phyloP scores from a whole-genome alignment of 2,113 vertebrate species.

The Vimba vimba region DNA sequence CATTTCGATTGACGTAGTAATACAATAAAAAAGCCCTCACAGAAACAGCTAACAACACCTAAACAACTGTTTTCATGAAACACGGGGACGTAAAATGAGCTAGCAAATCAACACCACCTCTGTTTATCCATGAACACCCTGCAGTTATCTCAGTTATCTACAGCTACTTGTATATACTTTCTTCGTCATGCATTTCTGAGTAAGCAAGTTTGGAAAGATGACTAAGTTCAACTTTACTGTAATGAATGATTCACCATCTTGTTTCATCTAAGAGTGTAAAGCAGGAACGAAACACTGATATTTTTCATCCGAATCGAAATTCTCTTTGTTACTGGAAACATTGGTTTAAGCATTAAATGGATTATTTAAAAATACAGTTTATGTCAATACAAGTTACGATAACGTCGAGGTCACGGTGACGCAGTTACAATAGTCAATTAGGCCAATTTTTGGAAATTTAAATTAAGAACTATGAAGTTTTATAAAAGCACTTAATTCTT shows the following conservation, averaged over 20 bases:
- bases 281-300: background rate
- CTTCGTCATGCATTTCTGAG: slow-evolving; percentile 20
- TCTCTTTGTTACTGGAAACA: background rate
- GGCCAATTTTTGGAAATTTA: background rate
- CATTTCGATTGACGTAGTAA: background rate
- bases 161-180: slow-evolving; percentile 54
- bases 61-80: background rate
- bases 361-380: background rate
- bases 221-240: slow-evolving; percentile 25
- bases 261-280: background rate
- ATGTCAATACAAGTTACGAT: background rate
- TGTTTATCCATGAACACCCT: slow-evolving; percentile 65
- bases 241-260: slow-evolving; percentile 21
- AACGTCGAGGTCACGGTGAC: no score
- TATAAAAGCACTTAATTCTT: background rate
- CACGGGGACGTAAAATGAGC: slow-evolving; percentile 57
- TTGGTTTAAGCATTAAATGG: background rate
- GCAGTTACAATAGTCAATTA: background rate
- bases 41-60: background rate
- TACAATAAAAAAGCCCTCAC: background rate
- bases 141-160: slow-evolving; percentile 69
- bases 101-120: slow-evolving; percentile 66
- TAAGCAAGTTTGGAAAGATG: slow-evolving; percentile 35
- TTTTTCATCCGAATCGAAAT: background rate
- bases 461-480: background rate